Evolutionary conservation across 2,797 vertebrate species (phyloP).

Genomic region (Coluber constrictor): DNA sequence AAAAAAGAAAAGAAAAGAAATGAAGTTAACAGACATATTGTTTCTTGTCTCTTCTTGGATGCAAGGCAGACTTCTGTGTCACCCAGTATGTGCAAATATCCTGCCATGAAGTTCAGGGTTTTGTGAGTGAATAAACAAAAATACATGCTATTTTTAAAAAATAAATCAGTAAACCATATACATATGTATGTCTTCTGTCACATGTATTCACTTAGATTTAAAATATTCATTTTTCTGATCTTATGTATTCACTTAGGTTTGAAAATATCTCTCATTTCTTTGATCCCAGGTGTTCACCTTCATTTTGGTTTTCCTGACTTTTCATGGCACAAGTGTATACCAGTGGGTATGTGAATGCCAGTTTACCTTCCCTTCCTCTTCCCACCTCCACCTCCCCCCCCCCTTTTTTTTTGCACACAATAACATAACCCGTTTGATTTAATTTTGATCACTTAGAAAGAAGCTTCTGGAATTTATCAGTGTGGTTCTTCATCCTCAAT

Average conservation of each 20-base stretch:
- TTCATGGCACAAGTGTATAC: neutral
- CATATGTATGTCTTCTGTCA: neutral
- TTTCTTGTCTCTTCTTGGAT: neutral
- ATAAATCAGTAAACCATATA: neutral
- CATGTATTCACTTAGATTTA: neutral
- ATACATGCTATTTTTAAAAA: neutral
- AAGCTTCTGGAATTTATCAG: constrained; percentile 72
- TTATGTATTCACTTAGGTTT: rapidly evolving
- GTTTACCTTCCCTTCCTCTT: neutral
- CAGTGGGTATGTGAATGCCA: rapidly evolving
- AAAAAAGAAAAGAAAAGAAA: constrained; percentile 4
- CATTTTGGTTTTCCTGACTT: neutral
- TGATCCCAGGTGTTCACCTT: rapidly evolving
- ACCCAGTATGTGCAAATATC: neutral
- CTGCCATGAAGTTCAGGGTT: neutral
- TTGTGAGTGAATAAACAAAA: neutral
- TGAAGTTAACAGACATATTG: neutral
- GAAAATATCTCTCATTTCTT: neutral
- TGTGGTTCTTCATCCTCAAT: constrained; percentile 55
- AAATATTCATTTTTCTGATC: neutral
- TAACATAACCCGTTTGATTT: constrained; percentile 55
- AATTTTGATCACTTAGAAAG: constrained; percentile 50
- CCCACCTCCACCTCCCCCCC: neutral
- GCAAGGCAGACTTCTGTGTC: neutral
- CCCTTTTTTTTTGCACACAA: rapidly evolving